phyloP scores from a whole-genome alignment of 2,113 vertebrate species.

The Pholis gunnellus region DNA sequence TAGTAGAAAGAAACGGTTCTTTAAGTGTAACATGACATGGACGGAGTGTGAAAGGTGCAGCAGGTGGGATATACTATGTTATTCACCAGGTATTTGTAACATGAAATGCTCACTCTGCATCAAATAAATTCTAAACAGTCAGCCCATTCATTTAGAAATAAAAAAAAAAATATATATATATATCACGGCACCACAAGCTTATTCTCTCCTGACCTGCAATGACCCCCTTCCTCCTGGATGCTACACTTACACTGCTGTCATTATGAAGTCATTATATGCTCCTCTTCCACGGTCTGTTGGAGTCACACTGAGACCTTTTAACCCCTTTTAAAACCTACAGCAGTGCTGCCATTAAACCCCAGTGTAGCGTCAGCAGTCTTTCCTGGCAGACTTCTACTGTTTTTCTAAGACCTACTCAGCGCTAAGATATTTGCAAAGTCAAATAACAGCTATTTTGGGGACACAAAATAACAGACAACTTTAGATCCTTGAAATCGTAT shows the following conservation, averaged over 20 bases:
- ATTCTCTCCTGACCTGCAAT: conserved; percentile 19
- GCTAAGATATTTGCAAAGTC: neutral
- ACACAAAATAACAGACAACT: neutral
- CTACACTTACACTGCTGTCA: conserved; percentile 42
- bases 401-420: conserved; percentile 20
- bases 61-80: neutral
- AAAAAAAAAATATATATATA: neutral
- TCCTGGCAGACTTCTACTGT: neutral
- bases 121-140: neutral
- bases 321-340: conserved; percentile 54
- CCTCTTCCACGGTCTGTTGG: conserved; percentile 38
- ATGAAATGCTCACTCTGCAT: neutral
- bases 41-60: neutral
- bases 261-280: conserved; percentile 54
- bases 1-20: neutral
- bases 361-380: neutral
- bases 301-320: conserved; percentile 35
- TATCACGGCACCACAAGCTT: neutral
- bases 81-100: neutral
- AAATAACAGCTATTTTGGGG: neutral
- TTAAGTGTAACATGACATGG: neutral
- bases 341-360: conserved; percentile 1
- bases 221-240: neutral
- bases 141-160: neutral
- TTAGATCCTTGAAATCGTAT: neutral